phyloP scores from a whole-genome alignment of 2,888 invertebrate species.

The Drosophila barbarae region DNA sequence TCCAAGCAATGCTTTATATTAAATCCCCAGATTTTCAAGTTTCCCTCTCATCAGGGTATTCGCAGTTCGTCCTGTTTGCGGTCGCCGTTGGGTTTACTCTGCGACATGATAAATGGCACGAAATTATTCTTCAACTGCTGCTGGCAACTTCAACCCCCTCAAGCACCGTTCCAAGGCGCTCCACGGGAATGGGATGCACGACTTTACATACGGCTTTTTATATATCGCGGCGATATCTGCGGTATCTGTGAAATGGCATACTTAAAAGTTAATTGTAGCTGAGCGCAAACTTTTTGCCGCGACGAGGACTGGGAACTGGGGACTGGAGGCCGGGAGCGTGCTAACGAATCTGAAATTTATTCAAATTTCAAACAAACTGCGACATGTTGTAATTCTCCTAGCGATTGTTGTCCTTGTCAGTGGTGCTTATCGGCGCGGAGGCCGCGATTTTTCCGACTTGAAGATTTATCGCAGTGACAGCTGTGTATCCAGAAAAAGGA shows the following conservation, averaged over 20 bases:
- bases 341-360: constrained; percentile 68
- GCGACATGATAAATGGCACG: constrained; percentile 75
- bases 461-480: constrained; percentile 73
- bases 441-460: constrained; percentile 51
- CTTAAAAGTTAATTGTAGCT: constrained; percentile 77
- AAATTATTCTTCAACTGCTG: constrained; percentile 66
- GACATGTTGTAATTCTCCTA: constrained; percentile 71
- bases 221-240: constrained; percentile 65
- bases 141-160: constrained; percentile 29
- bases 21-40: not conserved
- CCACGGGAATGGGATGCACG: not conserved
- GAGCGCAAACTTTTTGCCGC: constrained; percentile 53
- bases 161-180: not conserved
- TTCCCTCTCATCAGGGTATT: constrained; percentile 1
- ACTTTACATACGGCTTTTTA: constrained; percentile 35
- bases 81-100: constrained; percentile 12
- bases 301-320: not conserved
- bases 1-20: not conserved
- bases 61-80: not conserved
- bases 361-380: constrained; percentile 69
- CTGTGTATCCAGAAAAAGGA: constrained; percentile 41
- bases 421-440: constrained; percentile 48
- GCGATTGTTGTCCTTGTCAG: constrained; percentile 49
- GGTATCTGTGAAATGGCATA: constrained; percentile 67
- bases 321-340: constrained; percentile 6